Evolutionary conservation across 2,888 invertebrate species (phyloP).

Genomic region (Caenorhabditis uteleia): DNA sequence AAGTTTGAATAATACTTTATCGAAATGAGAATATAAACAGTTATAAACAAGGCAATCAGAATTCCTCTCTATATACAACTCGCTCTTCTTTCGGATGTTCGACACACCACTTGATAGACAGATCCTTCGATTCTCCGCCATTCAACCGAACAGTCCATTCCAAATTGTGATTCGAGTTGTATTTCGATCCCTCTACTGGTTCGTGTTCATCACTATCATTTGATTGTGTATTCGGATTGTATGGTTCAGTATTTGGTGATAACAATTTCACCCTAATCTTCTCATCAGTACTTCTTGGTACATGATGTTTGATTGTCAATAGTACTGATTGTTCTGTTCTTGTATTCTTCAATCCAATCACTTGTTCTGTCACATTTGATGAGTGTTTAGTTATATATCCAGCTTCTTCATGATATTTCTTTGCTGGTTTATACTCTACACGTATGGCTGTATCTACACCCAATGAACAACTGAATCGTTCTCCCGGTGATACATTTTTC

Average conservation of each 20-base stretch:
- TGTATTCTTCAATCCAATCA: conserved; percentile 55
- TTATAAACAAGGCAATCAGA: too few relatives aligned
- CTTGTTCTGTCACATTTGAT: conserved; percentile 50
- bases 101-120: conserved; percentile 45
- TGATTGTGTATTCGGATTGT: too few relatives aligned
- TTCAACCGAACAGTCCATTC: conserved; percentile 48
- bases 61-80: too few relatives aligned
- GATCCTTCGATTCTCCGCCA: conserved; percentile 10
- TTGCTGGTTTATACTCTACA: conserved; percentile 70
- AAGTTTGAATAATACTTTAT: too few relatives aligned
- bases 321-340: conserved; percentile 40
- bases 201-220: conserved; percentile 8
- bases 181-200: conserved; percentile 30
- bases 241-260: conserved; percentile 20
- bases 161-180: conserved; percentile 45
- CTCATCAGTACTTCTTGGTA: conserved; percentile 61
- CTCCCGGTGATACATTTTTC: too few relatives aligned
- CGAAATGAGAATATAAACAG: too few relatives aligned
- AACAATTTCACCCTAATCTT: conserved; percentile 56
- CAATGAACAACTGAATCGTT: conserved; percentile 67
- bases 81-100: conserved; percentile 53
- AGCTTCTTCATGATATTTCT: conserved; percentile 69
- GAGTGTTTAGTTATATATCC: conserved; percentile 51
- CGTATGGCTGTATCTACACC: conserved; percentile 71
- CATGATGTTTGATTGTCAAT: conserved; percentile 54